Evolutionary conservation across 2,113 vertebrate genomes (phyloP), one percentile per base, ranked within the genome.

Genomic region (Marcusenius ussheri): DNA sequence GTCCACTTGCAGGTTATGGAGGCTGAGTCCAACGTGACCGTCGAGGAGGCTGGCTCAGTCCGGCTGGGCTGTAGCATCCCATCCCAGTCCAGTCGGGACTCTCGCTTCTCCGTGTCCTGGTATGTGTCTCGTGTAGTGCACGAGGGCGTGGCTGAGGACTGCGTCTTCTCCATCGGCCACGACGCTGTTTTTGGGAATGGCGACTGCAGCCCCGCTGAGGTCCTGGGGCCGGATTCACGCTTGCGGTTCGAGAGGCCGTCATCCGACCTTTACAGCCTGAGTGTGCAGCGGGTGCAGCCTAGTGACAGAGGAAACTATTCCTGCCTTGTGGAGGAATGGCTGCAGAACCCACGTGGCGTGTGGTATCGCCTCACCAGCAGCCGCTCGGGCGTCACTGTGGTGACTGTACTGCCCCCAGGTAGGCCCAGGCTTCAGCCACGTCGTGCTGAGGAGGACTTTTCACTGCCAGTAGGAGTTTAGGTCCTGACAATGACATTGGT

Each of bases 291-390:
- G 51, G 97, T 97, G 0, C 94, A 93, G 0, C 91, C 95, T 0
- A 93, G 91, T 0, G 98, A 99, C 90, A 93, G 96, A 0, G 98
- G 98, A 0, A 97, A 97, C 87, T 99, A 99, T 94, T 97, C 97
- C 0, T 99, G 98, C 90, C 97, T 87, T 0, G 98, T 99, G 17
- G 98, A 98, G 93, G 98, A 99, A 91, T 99, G 98, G 98, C 95
- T 99, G 50, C 96, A 95, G 0, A 96, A 97, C 92, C 97, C 98
- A 0, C 96, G 95, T 0, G 97, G 97, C 0, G 91, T 95, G 0
- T 99, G 98, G 98, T 99, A 99, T 93, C 97, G 95, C 47, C 95
- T 99, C 90, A 96, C 97, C 0, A 96, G 98, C 91, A 98, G 98
- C 91, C 97, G 98, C 91, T 98, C 98, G 0, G 97, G 97, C 1